Conservation (phyloP, 2,113 vertebrate species). For the Guaruba guarouba region DNA sequence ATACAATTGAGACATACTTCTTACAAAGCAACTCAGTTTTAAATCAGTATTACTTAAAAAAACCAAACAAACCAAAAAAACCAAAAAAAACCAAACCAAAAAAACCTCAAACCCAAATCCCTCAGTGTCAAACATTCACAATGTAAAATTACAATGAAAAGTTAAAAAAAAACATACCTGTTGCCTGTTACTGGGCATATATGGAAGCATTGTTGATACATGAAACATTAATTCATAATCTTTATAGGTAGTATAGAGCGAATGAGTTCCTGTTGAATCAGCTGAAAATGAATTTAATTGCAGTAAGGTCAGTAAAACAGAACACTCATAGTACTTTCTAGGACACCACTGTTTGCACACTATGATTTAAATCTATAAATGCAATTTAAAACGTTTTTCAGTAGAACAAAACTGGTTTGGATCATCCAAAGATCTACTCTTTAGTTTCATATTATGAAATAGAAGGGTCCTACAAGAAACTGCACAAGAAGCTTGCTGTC, state of each 20-base stretch:
- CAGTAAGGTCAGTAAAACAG: constrained; percentile 25
- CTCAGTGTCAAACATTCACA: neutral
- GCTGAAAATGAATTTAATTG: constrained; percentile 74
- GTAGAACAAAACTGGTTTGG: neutral
- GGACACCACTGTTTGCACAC: neutral
- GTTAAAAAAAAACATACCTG: constrained; percentile 80
- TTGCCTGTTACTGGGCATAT: constrained; percentile 94
- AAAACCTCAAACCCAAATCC: neutral
- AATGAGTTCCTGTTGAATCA: constrained; percentile 96
- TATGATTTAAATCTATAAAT: neutral
- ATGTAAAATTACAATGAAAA: neutral
- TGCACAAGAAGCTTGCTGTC: neutral
- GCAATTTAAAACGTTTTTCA: neutral
- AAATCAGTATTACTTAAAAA: neutral
- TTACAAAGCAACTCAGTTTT: neutral
- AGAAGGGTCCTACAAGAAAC: neutral
- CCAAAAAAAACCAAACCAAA: neutral
- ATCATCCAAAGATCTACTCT: neutral
- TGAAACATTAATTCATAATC: constrained; percentile 99
- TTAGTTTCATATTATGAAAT: neutral
- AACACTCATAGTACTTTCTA: neutral
- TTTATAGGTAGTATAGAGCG: constrained; percentile 96
- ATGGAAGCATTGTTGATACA: constrained; percentile 95
- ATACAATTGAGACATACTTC: neutral
- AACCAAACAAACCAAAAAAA: neutral